These are phyloP conservation scores for Fistularia commersonii DNA, from an alignment of 2,797 vertebrate genomes.

Conservation along the genomic window DNA sequence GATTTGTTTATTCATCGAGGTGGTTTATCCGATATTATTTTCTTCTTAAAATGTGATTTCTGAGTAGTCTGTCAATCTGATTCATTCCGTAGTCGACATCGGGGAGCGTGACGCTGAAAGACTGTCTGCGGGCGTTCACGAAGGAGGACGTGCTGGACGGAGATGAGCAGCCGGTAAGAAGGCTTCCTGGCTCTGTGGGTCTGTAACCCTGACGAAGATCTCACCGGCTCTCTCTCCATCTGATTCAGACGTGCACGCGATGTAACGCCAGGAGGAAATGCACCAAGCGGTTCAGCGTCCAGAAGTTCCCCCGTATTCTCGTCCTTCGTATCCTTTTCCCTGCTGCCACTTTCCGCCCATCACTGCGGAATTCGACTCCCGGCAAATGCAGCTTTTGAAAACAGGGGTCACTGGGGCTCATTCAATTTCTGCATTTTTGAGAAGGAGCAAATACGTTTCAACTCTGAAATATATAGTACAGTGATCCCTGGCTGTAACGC, in stretches of 20 bases:
- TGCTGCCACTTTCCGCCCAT: too few species aligned
- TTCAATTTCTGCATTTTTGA: too few species aligned
- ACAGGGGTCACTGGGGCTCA: too few species aligned
- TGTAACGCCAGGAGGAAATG: slow-evolving; percentile 91
- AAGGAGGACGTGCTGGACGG: slow-evolving; percentile 94
- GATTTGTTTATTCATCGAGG: too few species aligned
- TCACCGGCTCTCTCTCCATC: slow-evolving; percentile 9
- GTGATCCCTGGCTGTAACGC: too few species aligned
- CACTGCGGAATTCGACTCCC: too few species aligned
- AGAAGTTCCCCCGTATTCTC: slow-evolving; percentile 94
- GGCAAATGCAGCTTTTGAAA: too few species aligned
- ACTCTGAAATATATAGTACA: too few species aligned
- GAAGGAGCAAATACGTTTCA: too few species aligned
- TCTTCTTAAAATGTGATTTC: background rate
- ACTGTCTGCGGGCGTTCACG: slow-evolving; percentile 91
- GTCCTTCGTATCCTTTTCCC: slow-evolving; percentile 92
- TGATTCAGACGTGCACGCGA: slow-evolving; percentile 83
- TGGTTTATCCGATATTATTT: too few species aligned
- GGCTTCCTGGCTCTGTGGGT: background rate
- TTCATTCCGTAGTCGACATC: slow-evolving; percentile 74
- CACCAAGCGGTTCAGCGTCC: slow-evolving; percentile 94
- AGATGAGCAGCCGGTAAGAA: slow-evolving; percentile 87
- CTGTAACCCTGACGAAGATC: background rate
- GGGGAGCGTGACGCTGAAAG: slow-evolving; percentile 85
- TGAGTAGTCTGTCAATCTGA: background rate